phyloP scores from a whole-genome alignment of 2,888 invertebrate genomes.

The Helobdella robusta region DNA sequence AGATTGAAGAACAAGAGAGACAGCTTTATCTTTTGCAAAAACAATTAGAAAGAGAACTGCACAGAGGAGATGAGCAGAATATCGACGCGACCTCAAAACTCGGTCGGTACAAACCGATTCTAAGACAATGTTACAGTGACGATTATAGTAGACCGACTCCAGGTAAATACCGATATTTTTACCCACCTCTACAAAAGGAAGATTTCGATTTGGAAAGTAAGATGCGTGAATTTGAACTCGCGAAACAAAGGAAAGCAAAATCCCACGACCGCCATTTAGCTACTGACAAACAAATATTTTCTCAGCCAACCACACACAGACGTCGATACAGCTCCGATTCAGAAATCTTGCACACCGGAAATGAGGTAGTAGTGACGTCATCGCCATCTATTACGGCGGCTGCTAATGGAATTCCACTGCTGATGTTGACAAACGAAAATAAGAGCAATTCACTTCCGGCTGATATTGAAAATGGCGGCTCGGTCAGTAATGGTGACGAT shows the following conservation, averaged over 20 bases:
- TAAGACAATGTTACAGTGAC: background rate
- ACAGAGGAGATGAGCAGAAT: constrained; percentile 3
- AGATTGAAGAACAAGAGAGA: constrained; percentile 12
- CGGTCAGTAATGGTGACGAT: constrained; percentile 35
- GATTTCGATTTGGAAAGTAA: background rate
- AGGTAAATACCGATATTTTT: background rate
- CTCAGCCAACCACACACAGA: constrained; percentile 4
- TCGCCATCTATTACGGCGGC: constrained; percentile 11
- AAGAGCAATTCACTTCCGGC: constrained; percentile 39
- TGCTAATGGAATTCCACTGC: background rate
- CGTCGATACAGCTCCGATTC: constrained; percentile 73
- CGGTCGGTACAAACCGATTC: background rate
- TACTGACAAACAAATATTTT: background rate
- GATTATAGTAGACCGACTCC: background rate
- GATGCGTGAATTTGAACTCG: background rate
- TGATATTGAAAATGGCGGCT: constrained; percentile 36
- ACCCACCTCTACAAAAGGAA: constrained; percentile 5
- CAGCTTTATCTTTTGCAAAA: constrained; percentile 18
- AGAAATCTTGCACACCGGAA: constrained; percentile 55
- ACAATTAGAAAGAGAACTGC: constrained; percentile 11
- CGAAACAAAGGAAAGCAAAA: background rate
- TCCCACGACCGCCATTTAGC: too few species aligned
- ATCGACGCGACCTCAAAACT: background rate
- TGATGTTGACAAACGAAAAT: background rate
- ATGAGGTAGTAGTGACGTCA: constrained; percentile 1